Conservation (phyloP, 2,797 vertebrate species). For the Phataginus tricuspis region DNA sequence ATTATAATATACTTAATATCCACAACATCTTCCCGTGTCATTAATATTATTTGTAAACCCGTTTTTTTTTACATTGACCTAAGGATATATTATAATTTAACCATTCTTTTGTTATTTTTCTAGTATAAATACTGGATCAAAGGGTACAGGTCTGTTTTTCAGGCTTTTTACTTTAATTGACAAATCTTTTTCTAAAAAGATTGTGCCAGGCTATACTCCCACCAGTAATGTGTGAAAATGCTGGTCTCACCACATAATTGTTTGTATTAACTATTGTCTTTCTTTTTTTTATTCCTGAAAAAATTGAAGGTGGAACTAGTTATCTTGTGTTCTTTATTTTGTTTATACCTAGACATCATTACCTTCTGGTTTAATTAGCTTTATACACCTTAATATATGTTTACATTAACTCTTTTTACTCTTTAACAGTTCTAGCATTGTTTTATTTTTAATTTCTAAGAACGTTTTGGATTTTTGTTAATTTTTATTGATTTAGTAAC, state of each 20-base stretch:
- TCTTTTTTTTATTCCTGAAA: neutral
- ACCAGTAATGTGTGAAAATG: neutral
- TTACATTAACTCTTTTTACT: slow-evolving; percentile 5
- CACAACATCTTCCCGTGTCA: neutral
- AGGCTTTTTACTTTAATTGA: neutral
- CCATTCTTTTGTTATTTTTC: slow-evolving; percentile 4
- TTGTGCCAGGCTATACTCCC: neutral
- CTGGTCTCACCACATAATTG: neutral
- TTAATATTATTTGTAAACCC: slow-evolving; percentile 18
- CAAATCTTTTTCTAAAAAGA: neutral
- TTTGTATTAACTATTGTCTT: neutral
- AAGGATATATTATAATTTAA: neutral
- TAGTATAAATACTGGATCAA: neutral
- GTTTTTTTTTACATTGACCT: neutral
- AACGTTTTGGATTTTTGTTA: slow-evolving; percentile 14
- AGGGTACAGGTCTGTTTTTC: neutral
- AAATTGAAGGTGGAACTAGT: neutral
- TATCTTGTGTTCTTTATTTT: neutral
- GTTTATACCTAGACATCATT: neutral
- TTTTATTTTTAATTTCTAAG: neutral
- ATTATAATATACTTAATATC: neutral
- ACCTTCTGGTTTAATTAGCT: neutral
- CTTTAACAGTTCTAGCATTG: neutral
- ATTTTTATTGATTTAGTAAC: neutral
- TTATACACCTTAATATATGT: neutral